These are phyloP conservation scores for Odontomachus brunneus DNA, from an alignment of 1,140 invertebrate genomes.

Conservation along the genomic window DNA sequence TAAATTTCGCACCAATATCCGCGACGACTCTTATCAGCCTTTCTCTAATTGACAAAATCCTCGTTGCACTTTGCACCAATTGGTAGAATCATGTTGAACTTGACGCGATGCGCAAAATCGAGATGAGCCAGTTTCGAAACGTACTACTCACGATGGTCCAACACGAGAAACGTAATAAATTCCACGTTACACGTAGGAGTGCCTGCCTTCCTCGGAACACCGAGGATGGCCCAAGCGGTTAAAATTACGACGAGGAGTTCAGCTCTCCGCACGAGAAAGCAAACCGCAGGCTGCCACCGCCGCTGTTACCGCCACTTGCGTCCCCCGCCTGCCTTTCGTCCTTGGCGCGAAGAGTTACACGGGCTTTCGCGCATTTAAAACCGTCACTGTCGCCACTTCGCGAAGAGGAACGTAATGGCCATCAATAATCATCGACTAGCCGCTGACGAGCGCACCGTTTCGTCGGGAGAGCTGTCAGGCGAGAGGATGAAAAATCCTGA, in stretches of 20 bases:
- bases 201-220: conserved; percentile 65
- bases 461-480: conserved; percentile 7
- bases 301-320: too few species aligned
- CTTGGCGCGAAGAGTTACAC: conserved; percentile 65
- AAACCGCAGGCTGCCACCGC: conserved; percentile 66
- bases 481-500: conserved; percentile 12
- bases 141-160: too few species aligned
- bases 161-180: conserved; percentile 43
- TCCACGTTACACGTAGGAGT: conserved; percentile 73
- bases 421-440: conserved; percentile 57
- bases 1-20: too few species aligned
- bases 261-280: conserved; percentile 65
- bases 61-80: too few species aligned
- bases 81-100: too few species aligned
- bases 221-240: conserved; percentile 55
- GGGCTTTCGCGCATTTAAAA: conserved; percentile 61
- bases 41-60: too few species aligned
- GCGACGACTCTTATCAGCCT: too few species aligned
- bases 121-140: too few species aligned
- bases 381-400: conserved; percentile 23
- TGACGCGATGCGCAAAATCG: too few species aligned
- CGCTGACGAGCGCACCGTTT: conserved; percentile 20
- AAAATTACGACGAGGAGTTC: conserved; percentile 75
- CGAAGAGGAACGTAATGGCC: conserved; percentile 8
- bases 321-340: conserved; percentile 65